phyloP scores from a whole-genome alignment of 2,888 invertebrate species.

The Chymomyza fuscimana region DNA sequence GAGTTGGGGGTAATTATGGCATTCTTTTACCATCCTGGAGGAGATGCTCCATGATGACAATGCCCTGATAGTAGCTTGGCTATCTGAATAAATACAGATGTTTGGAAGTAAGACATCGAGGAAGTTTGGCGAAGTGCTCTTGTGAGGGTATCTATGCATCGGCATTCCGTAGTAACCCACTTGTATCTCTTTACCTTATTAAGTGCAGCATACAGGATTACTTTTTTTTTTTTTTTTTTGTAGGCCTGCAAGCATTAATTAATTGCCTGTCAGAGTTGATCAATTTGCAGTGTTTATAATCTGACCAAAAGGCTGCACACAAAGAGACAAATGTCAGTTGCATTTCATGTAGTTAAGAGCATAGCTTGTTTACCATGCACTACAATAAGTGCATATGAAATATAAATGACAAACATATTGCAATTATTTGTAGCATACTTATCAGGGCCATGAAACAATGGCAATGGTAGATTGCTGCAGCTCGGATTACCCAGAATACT shows the following conservation, averaged over 20 bases:
- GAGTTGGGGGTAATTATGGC: too few species aligned
- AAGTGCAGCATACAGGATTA: too few species aligned
- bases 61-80: too few species aligned
- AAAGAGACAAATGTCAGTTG: conserved; percentile 3
- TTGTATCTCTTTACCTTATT: too few species aligned
- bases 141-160: too few species aligned
- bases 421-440: conserved; percentile 2
- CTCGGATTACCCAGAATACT: not conserved
- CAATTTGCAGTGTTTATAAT: conserved; percentile 1
- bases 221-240: not conserved
- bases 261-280: conserved; percentile 20
- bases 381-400: not conserved
- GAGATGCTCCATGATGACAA: too few species aligned
- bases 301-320: conserved; percentile 4
- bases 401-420: conserved; percentile 2
- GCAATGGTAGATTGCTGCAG: not conserved
- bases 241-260: conserved; percentile 1
- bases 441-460: not conserved
- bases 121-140: too few species aligned
- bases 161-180: too few species aligned
- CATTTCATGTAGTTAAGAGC: not conserved
- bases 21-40: too few species aligned
- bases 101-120: too few species aligned
- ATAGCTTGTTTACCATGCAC: not conserved
- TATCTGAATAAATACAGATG: too few species aligned